phyloP scores from a whole-genome alignment of 2,797 vertebrate species.

The Lagocephalus sceleratus region DNA sequence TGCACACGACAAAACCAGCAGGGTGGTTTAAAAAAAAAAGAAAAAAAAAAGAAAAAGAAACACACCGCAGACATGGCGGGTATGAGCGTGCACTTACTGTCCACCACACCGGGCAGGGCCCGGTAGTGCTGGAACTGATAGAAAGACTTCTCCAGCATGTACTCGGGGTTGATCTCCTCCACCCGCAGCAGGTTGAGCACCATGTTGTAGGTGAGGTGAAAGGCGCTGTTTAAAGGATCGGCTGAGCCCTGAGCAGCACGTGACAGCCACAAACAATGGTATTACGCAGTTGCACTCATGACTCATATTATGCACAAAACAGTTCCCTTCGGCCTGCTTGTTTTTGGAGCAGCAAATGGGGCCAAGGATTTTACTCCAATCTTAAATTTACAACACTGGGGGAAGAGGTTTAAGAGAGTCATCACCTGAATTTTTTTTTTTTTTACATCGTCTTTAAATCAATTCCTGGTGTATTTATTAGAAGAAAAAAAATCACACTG shows the following conservation, averaged over 20 bases:
- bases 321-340: not conserved
- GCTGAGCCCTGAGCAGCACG: constrained; percentile 81
- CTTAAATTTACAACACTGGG: no score
- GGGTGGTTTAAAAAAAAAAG: constrained; percentile 8
- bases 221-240: constrained; percentile 94
- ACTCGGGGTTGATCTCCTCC: constrained; percentile 98
- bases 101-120: constrained; percentile 91
- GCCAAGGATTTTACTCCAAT: no score
- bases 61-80: not conserved
- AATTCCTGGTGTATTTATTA: no score
- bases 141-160: constrained; percentile 97
- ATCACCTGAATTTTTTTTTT: no score
- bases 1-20: constrained; percentile 46
- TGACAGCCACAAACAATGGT: not conserved
- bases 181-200: constrained; percentile 94
- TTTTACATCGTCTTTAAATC: no score
- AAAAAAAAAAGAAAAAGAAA: not conserved
- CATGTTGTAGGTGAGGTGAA: constrained; percentile 98
- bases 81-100: constrained; percentile 80
- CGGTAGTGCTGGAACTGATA: constrained; percentile 98
- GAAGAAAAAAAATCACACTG: no score
- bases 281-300: no score
- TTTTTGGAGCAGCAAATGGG: not conserved
- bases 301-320: not conserved
- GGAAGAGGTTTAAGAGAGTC: no score